Base-by-base conservation (phyloP, 2,888 invertebrate genomes). In the Tanytarsus gracilentus region DNA sequence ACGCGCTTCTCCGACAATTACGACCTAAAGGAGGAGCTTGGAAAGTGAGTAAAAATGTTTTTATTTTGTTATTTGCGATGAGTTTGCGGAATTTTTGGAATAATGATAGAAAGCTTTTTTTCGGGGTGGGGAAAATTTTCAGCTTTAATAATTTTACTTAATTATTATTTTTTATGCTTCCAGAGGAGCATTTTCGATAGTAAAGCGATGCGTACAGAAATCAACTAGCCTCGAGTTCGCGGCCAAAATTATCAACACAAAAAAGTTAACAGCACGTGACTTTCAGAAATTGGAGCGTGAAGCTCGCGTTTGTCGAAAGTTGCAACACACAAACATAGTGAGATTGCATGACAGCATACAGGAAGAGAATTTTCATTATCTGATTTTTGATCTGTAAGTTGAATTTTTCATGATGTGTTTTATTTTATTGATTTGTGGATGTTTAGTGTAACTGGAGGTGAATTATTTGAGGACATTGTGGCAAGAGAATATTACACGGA, bases 401-500 rank as follows among this genome's bases (percentile, higher is more conserved):
- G 18, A n/a, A n/a, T n/a, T n/a, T n/a, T n/a, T n/a, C n/a, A n/a
- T n/a, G n/a, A n/a, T n/a, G n/a, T n/a, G n/a, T n/a, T n/a, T n/a
- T n/a, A n/a, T n/a, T n/a, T n/a, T n/a, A n/a, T n/a, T n/a, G n/a
- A n/a, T n/a, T n/a, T n/a, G n/a, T n/a, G n/a, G n/a, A n/a, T n/a
- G n/a, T 23, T 18, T n/a, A 58, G 44, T 26, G 93, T 93, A 65
- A 93, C 93, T 64, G 93, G 93, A 62, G 93, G 93, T 61, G 93
- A 93, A 79, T 78, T 93, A 67, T 93, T 93, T 75, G 93, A 93
- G 79, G 92, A 93, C 71, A 96, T 97, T 69, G 96, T 97, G 69
- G 96, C 96, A 62, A 83, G 96, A 70, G 96, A 97, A 79, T 96
- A 95, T 79, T 97, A 97, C 79, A 94, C 93, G 74, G 97, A 97